phyloP scores from a whole-genome alignment of 2,113 vertebrate species.

The Neogobius melanostomus region DNA sequence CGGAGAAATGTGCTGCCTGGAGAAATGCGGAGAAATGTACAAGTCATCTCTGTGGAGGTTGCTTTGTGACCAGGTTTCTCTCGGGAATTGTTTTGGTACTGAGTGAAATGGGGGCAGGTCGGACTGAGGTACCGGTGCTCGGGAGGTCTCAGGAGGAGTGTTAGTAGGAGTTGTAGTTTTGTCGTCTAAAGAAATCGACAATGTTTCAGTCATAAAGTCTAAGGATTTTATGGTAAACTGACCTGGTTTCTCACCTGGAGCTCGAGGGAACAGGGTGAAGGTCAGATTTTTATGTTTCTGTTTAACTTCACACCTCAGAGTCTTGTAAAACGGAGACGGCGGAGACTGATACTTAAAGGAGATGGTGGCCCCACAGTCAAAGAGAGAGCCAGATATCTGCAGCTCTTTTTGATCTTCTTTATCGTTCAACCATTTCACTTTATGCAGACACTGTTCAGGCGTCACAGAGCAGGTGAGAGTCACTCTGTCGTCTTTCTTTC shows the following conservation, averaged over 20 bases:
- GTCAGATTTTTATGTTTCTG: background rate
- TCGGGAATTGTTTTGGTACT: too few relatives aligned
- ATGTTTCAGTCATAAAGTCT: background rate
- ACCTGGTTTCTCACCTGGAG: background rate
- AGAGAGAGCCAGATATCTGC: background rate
- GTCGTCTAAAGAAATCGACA: background rate
- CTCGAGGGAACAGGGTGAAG: background rate
- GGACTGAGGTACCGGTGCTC: too few relatives aligned
- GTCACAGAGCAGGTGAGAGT: background rate
- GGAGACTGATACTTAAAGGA: background rate
- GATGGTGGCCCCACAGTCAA: background rate
- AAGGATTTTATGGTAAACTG: background rate
- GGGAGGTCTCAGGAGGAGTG: too few relatives aligned
- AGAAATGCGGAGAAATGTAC: too few relatives aligned
- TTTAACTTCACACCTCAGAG: background rate
- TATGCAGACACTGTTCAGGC: rapidly evolving
- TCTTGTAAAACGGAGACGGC: background rate
- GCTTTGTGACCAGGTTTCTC: too few relatives aligned
- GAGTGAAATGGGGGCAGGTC: too few relatives aligned
- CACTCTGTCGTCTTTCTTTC: background rate
- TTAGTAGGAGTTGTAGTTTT: background rate
- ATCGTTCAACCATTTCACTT: background rate
- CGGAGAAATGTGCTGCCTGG: too few relatives aligned
- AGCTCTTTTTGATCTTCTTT: background rate
- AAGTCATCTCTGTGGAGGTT: too few relatives aligned